Evolutionary conservation across 2,888 invertebrate genomes (phyloP).

Genomic region (Philereme vetulata): DNA sequence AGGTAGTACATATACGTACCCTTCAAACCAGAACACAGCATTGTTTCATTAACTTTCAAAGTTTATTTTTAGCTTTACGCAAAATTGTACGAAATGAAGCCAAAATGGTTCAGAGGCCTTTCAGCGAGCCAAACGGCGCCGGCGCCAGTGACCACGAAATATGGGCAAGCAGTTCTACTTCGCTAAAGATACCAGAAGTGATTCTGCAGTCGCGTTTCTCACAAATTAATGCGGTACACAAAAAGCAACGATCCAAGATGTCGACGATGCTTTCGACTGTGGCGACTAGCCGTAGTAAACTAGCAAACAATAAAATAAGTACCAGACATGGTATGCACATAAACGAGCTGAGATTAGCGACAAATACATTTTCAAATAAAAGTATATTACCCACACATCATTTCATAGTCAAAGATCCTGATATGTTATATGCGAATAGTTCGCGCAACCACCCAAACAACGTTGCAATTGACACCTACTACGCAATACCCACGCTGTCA

Average conservation of each 20-base stretch:
- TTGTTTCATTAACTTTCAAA: neutral
- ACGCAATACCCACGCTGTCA: conserved; percentile 50
- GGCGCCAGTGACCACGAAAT: neutral
- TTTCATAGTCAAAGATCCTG: conserved; percentile 3
- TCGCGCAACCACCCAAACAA: conserved; percentile 7
- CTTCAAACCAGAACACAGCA: too few species aligned
- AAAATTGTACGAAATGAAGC: conserved; percentile 73
- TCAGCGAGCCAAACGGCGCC: conserved; percentile 51
- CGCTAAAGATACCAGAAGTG: conserved; percentile 27
- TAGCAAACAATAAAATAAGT: conserved; percentile 49
- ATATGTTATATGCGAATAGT: neutral
- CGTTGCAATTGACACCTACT: conserved; percentile 45
- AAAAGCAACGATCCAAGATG: conserved; percentile 56
- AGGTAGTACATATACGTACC: too few species aligned
- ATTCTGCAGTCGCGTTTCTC: conserved; percentile 49
- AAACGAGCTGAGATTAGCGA: conserved; percentile 52
- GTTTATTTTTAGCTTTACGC: conserved; percentile 61
- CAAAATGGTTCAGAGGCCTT: conserved; percentile 74
- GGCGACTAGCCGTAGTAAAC: conserved; percentile 49
- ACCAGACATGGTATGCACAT: conserved; percentile 40
- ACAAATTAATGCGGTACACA: conserved; percentile 55
- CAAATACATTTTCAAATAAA: conserved; percentile 48
- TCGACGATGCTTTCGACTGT: conserved; percentile 57
- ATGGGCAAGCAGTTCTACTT: conserved; percentile 15
- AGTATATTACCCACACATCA: conserved; percentile 6